These are phyloP conservation scores for Lepidonotus clava DNA, from an alignment of 2,888 invertebrate species.

Conservation along the genomic window DNA sequence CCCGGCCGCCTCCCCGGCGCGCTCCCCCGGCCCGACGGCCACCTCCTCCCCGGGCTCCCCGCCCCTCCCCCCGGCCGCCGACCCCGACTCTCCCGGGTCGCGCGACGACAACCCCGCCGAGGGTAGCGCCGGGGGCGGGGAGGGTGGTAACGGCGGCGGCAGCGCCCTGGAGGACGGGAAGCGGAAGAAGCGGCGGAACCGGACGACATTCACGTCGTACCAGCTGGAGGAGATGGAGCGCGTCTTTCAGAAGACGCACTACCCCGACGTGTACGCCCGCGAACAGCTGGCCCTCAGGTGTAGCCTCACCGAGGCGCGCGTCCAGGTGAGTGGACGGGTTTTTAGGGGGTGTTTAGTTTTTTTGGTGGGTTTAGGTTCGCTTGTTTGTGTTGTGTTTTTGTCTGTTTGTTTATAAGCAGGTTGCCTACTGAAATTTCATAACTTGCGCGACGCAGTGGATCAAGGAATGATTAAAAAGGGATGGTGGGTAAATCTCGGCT, in stretches of 20 bases:
- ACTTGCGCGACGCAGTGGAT: too few species aligned
- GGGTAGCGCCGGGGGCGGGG: background rate
- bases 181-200: constrained; percentile 79
- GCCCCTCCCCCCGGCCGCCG: background rate
- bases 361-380: too few species aligned
- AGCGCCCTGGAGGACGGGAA: constrained; percentile 63
- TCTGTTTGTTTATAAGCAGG: too few species aligned
- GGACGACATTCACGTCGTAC: constrained; percentile 80
- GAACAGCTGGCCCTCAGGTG: constrained; percentile 80
- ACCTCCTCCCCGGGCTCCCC: background rate
- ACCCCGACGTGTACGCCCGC: constrained; percentile 80
- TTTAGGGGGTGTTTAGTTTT: too few species aligned
- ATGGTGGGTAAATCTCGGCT: too few species aligned
- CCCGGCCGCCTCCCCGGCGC: background rate
- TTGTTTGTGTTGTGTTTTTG: too few species aligned
- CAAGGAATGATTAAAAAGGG: too few species aligned
- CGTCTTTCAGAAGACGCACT: constrained; percentile 80
- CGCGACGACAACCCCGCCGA: background rate
- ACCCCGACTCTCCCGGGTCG: too few species aligned
- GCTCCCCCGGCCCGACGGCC: background rate
- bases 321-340: constrained; percentile 78
- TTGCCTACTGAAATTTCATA: too few species aligned
- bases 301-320: constrained; percentile 80
- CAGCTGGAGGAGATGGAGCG: constrained; percentile 81
- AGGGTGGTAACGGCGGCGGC: constrained; percentile 34